Percentiles rank a stretch among this genome's conserved stretches.
phyloP scores from a whole-genome alignment of 2,888 invertebrate species.

The Dusona sp. region DNA sequence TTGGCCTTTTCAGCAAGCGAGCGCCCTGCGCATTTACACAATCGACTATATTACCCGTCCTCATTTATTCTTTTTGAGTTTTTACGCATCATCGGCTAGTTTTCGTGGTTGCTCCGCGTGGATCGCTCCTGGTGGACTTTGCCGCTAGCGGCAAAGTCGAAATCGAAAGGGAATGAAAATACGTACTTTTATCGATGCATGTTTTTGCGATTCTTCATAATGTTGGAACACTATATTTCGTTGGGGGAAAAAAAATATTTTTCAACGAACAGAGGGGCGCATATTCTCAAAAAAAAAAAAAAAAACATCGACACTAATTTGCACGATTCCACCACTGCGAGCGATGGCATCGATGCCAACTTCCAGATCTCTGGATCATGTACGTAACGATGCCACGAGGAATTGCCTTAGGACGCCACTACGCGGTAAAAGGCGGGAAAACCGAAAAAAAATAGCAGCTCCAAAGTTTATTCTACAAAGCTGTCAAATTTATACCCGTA shows the following conservation, averaged over 20 bases:
- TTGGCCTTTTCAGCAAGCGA: constrained; percentile 63
- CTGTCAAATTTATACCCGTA: constrained; percentile 71
- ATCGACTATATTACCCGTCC: constrained; percentile 26
- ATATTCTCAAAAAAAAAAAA: too few relatives aligned
- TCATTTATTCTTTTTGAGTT: constrained; percentile 16
- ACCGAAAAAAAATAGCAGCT: constrained; percentile 37
- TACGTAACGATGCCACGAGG: neutral
- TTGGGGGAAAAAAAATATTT: neutral
- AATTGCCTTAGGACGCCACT: neutral
- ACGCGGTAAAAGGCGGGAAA: constrained; percentile 3
- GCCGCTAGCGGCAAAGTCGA: neutral
- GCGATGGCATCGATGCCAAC: neutral
- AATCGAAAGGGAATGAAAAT: too few relatives aligned
- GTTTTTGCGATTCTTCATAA: neutral
- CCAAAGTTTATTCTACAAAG: constrained; percentile 67
- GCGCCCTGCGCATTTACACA: constrained; percentile 48
- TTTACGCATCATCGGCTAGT: constrained; percentile 13
- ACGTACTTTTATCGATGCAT: neutral
- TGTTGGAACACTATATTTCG: neutral
- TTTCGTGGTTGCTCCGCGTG: neutral
- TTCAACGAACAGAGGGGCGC: too few relatives aligned
- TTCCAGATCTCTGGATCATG: neutral
- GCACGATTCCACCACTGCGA: too few relatives aligned
- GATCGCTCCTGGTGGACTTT: neutral
- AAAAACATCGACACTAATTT: too few relatives aligned